Percentiles rank a stretch among this genome's conserved stretches.
Evolutionary conservation across 1,140 invertebrate genomes (phyloP).

Genomic region (Neodiprion virginianus): DNA sequence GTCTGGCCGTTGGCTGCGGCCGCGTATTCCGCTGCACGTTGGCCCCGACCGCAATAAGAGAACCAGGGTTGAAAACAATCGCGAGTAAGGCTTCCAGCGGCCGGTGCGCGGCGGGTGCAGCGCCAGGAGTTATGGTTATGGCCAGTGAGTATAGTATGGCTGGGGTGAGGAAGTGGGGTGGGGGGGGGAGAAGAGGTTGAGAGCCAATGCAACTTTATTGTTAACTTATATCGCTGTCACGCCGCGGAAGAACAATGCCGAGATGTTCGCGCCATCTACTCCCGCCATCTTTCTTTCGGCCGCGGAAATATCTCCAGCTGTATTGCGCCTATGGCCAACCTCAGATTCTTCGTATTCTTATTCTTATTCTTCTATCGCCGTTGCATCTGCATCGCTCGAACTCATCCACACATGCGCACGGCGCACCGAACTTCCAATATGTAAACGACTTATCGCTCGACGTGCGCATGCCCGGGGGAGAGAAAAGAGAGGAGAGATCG

Average conservation of each 20-base stretch:
- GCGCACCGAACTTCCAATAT: no score
- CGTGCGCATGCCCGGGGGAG: no score
- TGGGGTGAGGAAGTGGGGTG: constrained; percentile 16
- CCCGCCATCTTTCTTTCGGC: constrained; percentile 31
- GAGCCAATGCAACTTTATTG: constrained; percentile 58
- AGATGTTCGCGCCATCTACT: constrained; percentile 50
- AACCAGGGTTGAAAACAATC: constrained; percentile 34
- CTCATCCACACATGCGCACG: no score
- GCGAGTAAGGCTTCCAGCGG: constrained; percentile 20
- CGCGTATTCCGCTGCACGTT: not conserved
- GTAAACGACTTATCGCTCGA: no score
- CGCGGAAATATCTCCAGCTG: constrained; percentile 35
- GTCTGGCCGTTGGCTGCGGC: not conserved
- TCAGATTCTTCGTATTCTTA: constrained; percentile 13
- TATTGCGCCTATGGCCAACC: constrained; percentile 29
- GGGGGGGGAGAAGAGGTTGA: constrained; percentile 22
- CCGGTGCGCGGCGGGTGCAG: constrained; percentile 30
- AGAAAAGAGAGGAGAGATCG: no score
- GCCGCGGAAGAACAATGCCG: constrained; percentile 55
- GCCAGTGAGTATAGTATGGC: constrained; percentile 36
- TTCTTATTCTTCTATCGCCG: constrained; percentile 14
- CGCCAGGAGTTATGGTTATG: constrained; percentile 40
- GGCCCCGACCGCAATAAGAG: constrained; percentile 32
- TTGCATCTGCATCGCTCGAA: not conserved
- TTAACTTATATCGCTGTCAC: constrained; percentile 59